Evolutionary conservation across 2,888 invertebrate genomes (phyloP).

Genomic region (Nesidiocoris tenuis): DNA sequence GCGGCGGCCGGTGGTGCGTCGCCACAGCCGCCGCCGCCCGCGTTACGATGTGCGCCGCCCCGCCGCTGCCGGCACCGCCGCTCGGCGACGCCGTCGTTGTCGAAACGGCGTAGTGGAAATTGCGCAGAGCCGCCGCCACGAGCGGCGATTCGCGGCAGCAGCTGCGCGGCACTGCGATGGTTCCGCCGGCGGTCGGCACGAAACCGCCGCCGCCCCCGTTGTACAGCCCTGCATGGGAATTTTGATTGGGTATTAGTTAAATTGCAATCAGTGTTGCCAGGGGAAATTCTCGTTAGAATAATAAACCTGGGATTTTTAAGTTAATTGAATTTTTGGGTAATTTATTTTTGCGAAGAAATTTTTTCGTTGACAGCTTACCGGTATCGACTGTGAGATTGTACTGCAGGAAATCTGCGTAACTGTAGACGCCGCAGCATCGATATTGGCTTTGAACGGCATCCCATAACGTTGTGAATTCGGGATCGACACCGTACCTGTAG

Average conservation of each 20-base stretch:
- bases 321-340: too few species aligned
- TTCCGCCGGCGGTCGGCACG: conserved; percentile 2
- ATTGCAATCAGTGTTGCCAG: too few species aligned
- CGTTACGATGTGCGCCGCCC: conserved; percentile 32
- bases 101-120: conserved; percentile 48
- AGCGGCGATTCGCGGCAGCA: conserved; percentile 54
- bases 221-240: neutral
- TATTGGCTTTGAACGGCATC: conserved; percentile 73
- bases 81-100: conserved; percentile 47
- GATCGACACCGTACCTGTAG: conserved; percentile 64
- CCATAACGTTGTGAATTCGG: conserved; percentile 74
- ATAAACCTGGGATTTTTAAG: too few species aligned
- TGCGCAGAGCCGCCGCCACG: conserved; percentile 44
- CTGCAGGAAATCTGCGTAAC: conserved; percentile 55
- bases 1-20: conserved; percentile 52
- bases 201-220: neutral
- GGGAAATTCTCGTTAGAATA: too few species aligned
- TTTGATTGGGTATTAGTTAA: too few species aligned
- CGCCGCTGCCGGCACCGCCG: neutral
- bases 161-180: conserved; percentile 52
- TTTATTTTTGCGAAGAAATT: too few species aligned
- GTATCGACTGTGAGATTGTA: conserved; percentile 47
- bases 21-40: conserved; percentile 52
- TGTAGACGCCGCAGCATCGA: conserved; percentile 76
- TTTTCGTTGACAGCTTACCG: conserved; percentile 36